A percentile compares a stretch with the other conserved stretches of the same genome.
phyloP scores from a whole-genome alignment of 2,113 vertebrate genomes.

The Grantiella picta region DNA sequence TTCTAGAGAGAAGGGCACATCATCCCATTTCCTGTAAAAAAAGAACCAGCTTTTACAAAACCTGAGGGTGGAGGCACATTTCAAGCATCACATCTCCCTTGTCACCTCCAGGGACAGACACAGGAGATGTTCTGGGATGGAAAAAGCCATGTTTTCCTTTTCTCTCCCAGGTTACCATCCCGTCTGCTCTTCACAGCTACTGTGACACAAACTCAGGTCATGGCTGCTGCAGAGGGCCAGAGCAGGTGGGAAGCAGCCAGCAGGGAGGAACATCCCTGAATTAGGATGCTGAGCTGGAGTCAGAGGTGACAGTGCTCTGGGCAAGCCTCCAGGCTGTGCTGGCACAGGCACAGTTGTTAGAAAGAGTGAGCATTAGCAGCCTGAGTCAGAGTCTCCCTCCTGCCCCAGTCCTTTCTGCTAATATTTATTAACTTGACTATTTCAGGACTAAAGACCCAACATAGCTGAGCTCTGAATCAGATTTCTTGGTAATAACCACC shows the following conservation, averaged over 20 bases:
- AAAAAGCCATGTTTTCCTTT: not conserved
- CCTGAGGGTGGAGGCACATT: not conserved
- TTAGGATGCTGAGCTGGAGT: not conserved
- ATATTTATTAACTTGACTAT: constrained; percentile 16
- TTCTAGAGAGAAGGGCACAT: not conserved
- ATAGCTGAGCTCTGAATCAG: constrained; percentile 25
- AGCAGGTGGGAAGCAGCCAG: not conserved
- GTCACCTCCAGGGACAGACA: accelerated
- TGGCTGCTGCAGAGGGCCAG: not conserved
- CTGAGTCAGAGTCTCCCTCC: constrained; percentile 6
- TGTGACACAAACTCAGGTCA: not conserved
- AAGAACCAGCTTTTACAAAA: not conserved
- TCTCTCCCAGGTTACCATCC: no score
- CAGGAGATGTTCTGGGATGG: not conserved
- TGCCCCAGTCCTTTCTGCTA: not conserved
- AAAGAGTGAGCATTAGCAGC: not conserved
- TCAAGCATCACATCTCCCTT: not conserved
- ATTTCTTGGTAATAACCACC: constrained; percentile 10
- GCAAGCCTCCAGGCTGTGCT: not conserved
- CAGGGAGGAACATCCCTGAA: not conserved
- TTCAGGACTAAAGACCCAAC: not conserved
- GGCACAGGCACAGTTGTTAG: constrained; percentile 26
- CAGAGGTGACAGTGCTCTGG: not conserved
- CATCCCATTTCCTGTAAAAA: not conserved
- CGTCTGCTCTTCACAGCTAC: not conserved